Evolutionary conservation across 2,113 vertebrate genomes (phyloP).

Genomic region (Rhynchomys soricoides): DNA sequence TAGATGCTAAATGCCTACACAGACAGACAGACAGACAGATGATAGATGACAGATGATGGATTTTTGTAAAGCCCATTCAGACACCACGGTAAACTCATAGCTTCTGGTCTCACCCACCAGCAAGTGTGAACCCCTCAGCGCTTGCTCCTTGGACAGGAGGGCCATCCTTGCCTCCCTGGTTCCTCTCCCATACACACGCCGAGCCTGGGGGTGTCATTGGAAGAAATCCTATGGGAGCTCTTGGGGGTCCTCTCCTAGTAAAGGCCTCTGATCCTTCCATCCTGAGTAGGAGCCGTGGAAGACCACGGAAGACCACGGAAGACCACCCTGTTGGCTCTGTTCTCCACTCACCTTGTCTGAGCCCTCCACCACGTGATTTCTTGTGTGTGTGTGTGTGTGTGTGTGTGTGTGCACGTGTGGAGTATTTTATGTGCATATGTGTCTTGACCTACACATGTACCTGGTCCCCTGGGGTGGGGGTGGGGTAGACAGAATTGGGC

Average conservation of each 20-base stretch:
- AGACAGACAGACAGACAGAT: no score
- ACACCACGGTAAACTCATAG: neutral
- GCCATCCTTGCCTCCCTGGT: neutral
- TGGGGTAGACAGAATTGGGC: neutral
- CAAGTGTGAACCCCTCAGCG: neutral
- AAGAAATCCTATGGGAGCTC: rapidly evolving
- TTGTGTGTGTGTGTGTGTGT: neutral
- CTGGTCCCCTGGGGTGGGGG: neutral
- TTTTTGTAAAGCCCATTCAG: neutral
- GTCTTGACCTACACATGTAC: neutral
- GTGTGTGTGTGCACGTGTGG: no score
- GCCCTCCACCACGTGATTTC: neutral
- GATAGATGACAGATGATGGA: neutral
- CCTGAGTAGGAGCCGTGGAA: neutral
- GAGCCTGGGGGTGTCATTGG: neutral
- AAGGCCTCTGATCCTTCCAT: neutral
- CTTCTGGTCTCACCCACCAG: neutral
- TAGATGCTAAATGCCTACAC: no score
- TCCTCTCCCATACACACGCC: neutral
- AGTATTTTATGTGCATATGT: neutral
- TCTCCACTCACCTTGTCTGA: neutral
- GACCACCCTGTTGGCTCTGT: rapidly evolving
- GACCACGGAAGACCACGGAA: rapidly evolving
- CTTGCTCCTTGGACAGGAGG: neutral
- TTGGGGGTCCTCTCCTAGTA: neutral